A percentile compares a stretch with the other conserved stretches of the same genome.
Evolutionary conservation across 2,888 invertebrate species (phyloP).

Genomic region (Salpingus planirostris): DNA sequence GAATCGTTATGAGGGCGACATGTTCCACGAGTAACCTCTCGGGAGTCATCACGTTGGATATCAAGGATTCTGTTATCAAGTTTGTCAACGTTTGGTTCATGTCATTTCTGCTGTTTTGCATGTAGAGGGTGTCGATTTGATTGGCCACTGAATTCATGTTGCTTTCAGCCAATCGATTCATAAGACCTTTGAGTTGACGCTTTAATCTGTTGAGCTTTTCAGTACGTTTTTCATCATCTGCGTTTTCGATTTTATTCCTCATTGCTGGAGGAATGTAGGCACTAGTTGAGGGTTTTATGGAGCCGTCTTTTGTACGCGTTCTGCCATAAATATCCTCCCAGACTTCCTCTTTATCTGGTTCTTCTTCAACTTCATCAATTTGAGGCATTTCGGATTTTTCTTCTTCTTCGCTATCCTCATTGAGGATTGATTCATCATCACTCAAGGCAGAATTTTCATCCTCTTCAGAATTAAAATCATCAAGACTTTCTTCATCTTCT

Average conservation of each 20-base stretch:
- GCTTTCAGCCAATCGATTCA: slow-evolving; percentile 79
- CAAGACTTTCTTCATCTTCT: slow-evolving; percentile 15
- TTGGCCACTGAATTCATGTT: slow-evolving; percentile 78
- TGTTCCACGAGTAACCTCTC: slow-evolving; percentile 77
- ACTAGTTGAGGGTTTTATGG: slow-evolving; percentile 28
- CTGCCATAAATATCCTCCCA: slow-evolving; percentile 95
- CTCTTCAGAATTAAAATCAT: slow-evolving; percentile 4
- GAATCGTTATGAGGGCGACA: slow-evolving; percentile 67
- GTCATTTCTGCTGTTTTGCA: slow-evolving; percentile 68
- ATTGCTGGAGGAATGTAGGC: slow-evolving; percentile 81
- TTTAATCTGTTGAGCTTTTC: slow-evolving; percentile 59
- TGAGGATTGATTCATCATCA: not conserved
- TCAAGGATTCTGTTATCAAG: slow-evolving; percentile 62
- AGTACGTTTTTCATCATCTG: slow-evolving; percentile 39
- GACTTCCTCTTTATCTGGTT: slow-evolving; percentile 25
- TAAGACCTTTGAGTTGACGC: slow-evolving; percentile 73
- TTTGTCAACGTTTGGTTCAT: slow-evolving; percentile 68
- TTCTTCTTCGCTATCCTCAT: slow-evolving; percentile 14
- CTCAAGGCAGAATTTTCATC: slow-evolving; percentile 2
- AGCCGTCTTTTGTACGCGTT: slow-evolving; percentile 69
- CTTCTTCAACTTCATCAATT: slow-evolving; percentile 11
- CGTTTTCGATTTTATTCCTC: slow-evolving; percentile 46
- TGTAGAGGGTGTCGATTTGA: slow-evolving; percentile 73
- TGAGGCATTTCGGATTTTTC: slow-evolving; percentile 13
- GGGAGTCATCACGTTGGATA: slow-evolving; percentile 53